Conservation (phyloP, 2,888 invertebrate species). For the Thymelicus sylvestris region DNA sequence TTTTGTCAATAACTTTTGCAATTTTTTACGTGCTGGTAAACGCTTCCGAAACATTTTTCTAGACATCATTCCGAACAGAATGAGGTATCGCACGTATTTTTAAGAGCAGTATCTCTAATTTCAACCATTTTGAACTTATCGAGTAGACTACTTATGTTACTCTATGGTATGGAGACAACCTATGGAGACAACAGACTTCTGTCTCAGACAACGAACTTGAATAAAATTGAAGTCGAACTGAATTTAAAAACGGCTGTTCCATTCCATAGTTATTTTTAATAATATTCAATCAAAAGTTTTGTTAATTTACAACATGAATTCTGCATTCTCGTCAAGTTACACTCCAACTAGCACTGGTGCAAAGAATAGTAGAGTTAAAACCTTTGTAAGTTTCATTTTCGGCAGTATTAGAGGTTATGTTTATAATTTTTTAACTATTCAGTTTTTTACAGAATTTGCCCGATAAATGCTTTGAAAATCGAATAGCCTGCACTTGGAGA, state of each 20-base stretch:
- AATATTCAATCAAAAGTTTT: neutral
- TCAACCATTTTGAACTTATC: too few relatives aligned
- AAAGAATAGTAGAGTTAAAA: constrained; percentile 57
- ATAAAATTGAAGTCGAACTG: neutral
- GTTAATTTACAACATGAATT: constrained; percentile 53
- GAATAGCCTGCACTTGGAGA: constrained; percentile 68
- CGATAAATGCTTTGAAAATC: constrained; percentile 68
- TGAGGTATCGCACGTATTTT: too few relatives aligned
- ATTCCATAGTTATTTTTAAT: neutral
- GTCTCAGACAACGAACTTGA: too few relatives aligned
- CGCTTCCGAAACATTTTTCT: too few relatives aligned
- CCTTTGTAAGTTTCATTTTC: constrained; percentile 60
- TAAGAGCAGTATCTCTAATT: too few relatives aligned
- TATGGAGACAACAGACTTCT: too few relatives aligned
- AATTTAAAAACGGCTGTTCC: constrained; percentile 6
- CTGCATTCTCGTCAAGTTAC: constrained; percentile 50
- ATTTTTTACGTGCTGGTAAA: too few relatives aligned
- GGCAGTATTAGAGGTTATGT: constrained; percentile 61
- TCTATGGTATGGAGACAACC: too few relatives aligned
- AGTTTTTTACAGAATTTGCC: constrained; percentile 61
- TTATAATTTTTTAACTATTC: constrained; percentile 43
- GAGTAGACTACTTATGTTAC: too few relatives aligned
- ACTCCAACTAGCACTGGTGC: constrained; percentile 46
- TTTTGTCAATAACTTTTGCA: too few relatives aligned
- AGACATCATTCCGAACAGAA: too few relatives aligned